These are phyloP conservation scores for Cantharis rufa DNA, from an alignment of 2,888 invertebrate species.

Conservation along the genomic window DNA sequence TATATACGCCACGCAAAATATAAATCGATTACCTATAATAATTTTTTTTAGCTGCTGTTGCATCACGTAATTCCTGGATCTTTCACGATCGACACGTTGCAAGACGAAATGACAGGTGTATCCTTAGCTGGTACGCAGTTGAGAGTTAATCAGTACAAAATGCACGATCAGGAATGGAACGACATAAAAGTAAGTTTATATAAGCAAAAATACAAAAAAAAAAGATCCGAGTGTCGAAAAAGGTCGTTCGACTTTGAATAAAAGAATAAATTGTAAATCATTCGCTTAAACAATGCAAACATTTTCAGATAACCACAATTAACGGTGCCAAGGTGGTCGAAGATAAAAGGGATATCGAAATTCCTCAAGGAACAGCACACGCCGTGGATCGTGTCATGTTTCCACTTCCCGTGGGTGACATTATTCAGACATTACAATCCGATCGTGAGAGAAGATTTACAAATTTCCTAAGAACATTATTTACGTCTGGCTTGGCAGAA, in stretches of 20 bases:
- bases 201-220: too few relatives aligned
- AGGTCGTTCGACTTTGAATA: background rate
- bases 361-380: constrained; percentile 85
- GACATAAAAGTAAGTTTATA: constrained; percentile 69
- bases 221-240: background rate
- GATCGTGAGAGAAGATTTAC: constrained; percentile 82
- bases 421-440: constrained; percentile 82
- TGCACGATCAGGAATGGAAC: constrained; percentile 89
- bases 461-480: constrained; percentile 76
- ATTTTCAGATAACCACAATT: constrained; percentile 73
- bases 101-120: constrained; percentile 90
- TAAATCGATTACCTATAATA: background rate
- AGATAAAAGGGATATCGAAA: constrained; percentile 81
- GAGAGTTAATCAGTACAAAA: constrained; percentile 82
- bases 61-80: constrained; percentile 88
- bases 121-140: constrained; percentile 86
- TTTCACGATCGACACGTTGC: constrained; percentile 75
- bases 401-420: constrained; percentile 84
- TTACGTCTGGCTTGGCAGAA: constrained; percentile 76
- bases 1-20: background rate
- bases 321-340: constrained; percentile 81
- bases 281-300: background rate
- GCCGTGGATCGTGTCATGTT: constrained; percentile 87
- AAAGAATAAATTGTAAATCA: background rate
- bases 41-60: constrained; percentile 66